Evolutionary conservation across 2,797 vertebrate species (phyloP).

Genomic region (Percopsis omiscomaycus): DNA sequence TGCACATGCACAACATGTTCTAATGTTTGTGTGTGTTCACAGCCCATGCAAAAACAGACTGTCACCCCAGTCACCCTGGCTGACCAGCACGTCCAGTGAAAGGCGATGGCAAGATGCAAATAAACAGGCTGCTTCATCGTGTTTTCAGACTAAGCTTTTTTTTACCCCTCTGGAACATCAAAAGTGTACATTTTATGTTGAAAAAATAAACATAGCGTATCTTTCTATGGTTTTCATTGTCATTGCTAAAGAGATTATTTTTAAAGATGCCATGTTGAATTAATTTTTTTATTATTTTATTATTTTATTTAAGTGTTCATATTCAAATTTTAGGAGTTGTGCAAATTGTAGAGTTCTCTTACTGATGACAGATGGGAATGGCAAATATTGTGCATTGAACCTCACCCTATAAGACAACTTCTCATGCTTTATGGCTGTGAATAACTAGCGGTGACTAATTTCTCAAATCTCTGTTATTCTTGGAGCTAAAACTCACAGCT

Average conservation of each 20-base stretch:
- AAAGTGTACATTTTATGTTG: not conserved
- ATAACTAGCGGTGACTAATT: slow-evolving; percentile 68
- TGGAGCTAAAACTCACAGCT: slow-evolving; percentile 45
- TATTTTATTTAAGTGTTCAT: not conserved
- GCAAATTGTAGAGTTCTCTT: slow-evolving; percentile 22
- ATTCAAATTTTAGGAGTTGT: slow-evolving; percentile 32
- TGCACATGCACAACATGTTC: not conserved
- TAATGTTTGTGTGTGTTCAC: slow-evolving; percentile 31
- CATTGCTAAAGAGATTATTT: not conserved
- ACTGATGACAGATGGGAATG: slow-evolving; percentile 60
- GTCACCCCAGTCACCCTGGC: slow-evolving; percentile 23
- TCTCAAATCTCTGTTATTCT: slow-evolving; percentile 43
- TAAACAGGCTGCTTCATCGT: not conserved
- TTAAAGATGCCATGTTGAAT: slow-evolving; percentile 10
- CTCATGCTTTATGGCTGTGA: slow-evolving; percentile 51
- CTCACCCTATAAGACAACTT: slow-evolving; percentile 53
- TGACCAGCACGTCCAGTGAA: slow-evolving; percentile 1
- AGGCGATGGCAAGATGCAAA: slow-evolving; percentile 40
- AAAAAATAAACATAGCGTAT: not conserved
- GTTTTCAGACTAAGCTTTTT: not conserved
- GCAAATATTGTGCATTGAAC: slow-evolving; percentile 47
- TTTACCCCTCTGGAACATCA: not conserved
- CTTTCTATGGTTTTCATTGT: not conserved
- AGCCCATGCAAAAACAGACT: slow-evolving; percentile 54
- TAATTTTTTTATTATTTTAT: not conserved